Percentiles rank a stretch among this genome's conserved stretches.
Conservation (phyloP, 2,797 vertebrate genomes). For the Platalea minor region DNA sequence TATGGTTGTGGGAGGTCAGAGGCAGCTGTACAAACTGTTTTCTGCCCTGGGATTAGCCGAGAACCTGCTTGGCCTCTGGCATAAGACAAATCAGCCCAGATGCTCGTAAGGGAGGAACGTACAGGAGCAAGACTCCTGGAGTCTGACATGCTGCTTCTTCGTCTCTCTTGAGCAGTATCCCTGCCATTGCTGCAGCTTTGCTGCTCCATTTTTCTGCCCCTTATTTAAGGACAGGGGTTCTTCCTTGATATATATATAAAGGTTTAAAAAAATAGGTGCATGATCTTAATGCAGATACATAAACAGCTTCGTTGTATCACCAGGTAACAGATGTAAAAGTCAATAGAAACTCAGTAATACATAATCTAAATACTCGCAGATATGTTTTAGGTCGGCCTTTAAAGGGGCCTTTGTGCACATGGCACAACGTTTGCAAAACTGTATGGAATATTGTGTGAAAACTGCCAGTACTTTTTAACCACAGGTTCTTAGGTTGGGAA, state of each 20-base stretch:
- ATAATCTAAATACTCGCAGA: background rate
- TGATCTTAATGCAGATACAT: background rate
- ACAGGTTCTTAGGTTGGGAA: background rate
- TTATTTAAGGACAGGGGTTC: background rate
- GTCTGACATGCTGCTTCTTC: background rate
- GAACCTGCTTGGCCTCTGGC: background rate
- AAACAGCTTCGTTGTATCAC: background rate
- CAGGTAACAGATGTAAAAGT: background rate
- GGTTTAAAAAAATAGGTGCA: background rate
- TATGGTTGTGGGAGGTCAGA: background rate
- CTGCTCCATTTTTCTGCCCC: background rate
- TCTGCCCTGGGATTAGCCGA: background rate
- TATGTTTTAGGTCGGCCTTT: background rate
- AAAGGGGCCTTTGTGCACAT: background rate
- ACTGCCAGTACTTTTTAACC: background rate
- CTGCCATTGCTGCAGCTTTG: background rate
- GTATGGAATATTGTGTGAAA: background rate
- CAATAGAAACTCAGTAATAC: background rate
- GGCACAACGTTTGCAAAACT: background rate
- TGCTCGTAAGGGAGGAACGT: accelerated
- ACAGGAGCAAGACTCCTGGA: background rate
- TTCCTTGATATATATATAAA: background rate
- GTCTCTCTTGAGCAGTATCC: background rate
- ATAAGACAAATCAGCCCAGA: background rate
- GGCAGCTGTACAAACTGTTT: background rate